A percentile compares a stretch with the other conserved stretches of the same genome.
phyloP scores from a whole-genome alignment of 2,797 vertebrate species.

The Hyperoplus lanceolatus region DNA sequence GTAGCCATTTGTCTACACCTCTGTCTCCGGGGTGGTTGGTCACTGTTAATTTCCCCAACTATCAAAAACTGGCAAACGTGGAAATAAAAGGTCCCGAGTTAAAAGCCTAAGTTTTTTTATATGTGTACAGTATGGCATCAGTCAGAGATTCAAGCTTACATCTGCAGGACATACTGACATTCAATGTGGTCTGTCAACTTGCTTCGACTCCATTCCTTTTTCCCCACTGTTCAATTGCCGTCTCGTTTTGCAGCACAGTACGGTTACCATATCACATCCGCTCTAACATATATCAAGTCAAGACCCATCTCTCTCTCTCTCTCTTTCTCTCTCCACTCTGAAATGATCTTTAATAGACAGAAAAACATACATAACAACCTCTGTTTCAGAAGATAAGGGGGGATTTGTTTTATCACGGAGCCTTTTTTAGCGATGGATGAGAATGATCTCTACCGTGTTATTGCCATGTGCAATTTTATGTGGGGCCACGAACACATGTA shows the following conservation, averaged over 20 bases:
- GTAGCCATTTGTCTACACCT: slow-evolving; percentile 58
- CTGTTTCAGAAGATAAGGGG: slow-evolving; percentile 46
- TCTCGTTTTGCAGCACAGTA: slow-evolving; percentile 43
- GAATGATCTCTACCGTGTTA: slow-evolving; percentile 64
- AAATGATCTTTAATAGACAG: slow-evolving; percentile 54
- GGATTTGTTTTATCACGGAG: slow-evolving; percentile 29
- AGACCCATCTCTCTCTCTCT: slow-evolving; percentile 44
- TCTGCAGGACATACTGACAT: slow-evolving; percentile 74
- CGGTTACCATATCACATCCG: slow-evolving; percentile 52
- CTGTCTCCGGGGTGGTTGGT: slow-evolving; percentile 60
- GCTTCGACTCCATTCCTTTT: slow-evolving; percentile 49
- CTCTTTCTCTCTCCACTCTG: slow-evolving; percentile 38
- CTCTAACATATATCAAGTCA: slow-evolving; percentile 60
- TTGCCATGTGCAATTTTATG: slow-evolving; percentile 68
- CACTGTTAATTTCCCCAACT: slow-evolving; percentile 64
- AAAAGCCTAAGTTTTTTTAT: slow-evolving; percentile 50
- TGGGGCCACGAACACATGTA: slow-evolving; percentile 55
- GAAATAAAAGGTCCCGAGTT: slow-evolving; percentile 49
- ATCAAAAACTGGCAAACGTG: slow-evolving; percentile 62
- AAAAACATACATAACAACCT: slow-evolving; percentile 27
- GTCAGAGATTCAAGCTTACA: slow-evolving; percentile 49
- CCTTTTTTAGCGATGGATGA: slow-evolving; percentile 52
- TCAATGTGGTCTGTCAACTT: slow-evolving; percentile 60
- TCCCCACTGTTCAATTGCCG: slow-evolving; percentile 37
- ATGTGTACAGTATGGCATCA: slow-evolving; percentile 46